phyloP scores from a whole-genome alignment of 2,113 vertebrate genomes.

The Zapus hudsonius region DNA sequence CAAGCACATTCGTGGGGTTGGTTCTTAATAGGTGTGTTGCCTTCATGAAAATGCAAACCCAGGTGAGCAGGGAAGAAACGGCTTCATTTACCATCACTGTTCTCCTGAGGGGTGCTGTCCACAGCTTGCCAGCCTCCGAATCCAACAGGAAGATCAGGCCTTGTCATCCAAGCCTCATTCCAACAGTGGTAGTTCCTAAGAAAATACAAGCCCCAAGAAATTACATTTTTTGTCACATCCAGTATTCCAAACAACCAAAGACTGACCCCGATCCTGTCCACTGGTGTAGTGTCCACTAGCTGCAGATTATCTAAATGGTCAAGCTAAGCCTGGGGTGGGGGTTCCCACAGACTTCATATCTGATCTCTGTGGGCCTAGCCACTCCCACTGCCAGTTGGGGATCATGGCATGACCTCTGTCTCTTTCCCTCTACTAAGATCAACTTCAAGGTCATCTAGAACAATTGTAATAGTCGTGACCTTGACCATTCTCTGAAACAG shows the following conservation, averaged over 20 bases:
- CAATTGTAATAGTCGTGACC: neutral
- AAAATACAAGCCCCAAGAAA: constrained; percentile 19
- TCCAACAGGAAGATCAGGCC: constrained; percentile 94
- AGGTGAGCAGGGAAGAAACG: neutral
- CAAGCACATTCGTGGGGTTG: neutral
- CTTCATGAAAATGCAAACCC: neutral
- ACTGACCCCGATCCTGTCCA: neutral
- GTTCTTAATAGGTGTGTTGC: neutral
- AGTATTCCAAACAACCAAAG: neutral
- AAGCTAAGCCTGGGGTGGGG: neutral
- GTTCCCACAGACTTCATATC: neutral
- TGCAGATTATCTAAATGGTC: neutral
- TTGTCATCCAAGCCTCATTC: constrained; percentile 97
- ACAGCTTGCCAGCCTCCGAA: constrained; percentile 98
- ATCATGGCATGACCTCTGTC: too few relatives aligned
- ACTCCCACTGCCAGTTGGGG: too few relatives aligned
- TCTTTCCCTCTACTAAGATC: neutral
- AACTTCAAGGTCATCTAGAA: neutral
- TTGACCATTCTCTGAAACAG: neutral
- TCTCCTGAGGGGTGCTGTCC: constrained; percentile 97
- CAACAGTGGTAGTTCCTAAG: constrained; percentile 98
- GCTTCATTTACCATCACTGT: constrained; percentile 94
- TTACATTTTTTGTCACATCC: constrained; percentile 12
- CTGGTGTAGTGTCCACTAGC: too few relatives aligned
- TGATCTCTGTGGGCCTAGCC: neutral